phyloP scores from a whole-genome alignment of 1,140 invertebrate species.

The Amyelois transitella region DNA sequence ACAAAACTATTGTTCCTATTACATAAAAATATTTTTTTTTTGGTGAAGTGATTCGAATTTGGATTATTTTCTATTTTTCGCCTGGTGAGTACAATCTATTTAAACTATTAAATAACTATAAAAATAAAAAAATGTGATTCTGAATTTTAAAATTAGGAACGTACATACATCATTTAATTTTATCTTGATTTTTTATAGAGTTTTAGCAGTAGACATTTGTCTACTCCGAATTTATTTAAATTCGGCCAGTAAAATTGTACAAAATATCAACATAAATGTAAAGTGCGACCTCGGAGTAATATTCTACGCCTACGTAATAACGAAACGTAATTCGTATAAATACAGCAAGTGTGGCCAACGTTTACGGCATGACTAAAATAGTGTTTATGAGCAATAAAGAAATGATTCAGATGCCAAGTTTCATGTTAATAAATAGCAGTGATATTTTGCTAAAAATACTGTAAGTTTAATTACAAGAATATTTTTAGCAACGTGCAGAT shows the following conservation, averaged over 20 bases:
- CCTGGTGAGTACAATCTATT: conserved; percentile 26
- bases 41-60: conserved; percentile 37
- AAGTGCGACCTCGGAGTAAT: not conserved
- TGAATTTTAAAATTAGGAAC: not conserved
- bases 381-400: not conserved
- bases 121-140: no score
- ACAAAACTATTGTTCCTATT: conserved; percentile 30
- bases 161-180: not conserved
- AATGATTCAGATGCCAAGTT: not conserved
- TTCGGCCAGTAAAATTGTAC: no score
- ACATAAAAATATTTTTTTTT: conserved; percentile 17
- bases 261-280: not conserved
- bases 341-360: not conserved
- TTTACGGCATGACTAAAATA: not conserved
- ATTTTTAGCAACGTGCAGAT: no score
- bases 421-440: not conserved
- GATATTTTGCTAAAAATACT: not conserved
- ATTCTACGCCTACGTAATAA: not conserved
- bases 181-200: no score
- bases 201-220: no score
- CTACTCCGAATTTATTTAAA: no score
- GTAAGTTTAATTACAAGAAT: not conserved
- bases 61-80: conserved; percentile 31
- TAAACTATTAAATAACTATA: no score
- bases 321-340: not conserved